Conservation (phyloP, 2,113 vertebrate species). For the Scolopax mira region DNA sequence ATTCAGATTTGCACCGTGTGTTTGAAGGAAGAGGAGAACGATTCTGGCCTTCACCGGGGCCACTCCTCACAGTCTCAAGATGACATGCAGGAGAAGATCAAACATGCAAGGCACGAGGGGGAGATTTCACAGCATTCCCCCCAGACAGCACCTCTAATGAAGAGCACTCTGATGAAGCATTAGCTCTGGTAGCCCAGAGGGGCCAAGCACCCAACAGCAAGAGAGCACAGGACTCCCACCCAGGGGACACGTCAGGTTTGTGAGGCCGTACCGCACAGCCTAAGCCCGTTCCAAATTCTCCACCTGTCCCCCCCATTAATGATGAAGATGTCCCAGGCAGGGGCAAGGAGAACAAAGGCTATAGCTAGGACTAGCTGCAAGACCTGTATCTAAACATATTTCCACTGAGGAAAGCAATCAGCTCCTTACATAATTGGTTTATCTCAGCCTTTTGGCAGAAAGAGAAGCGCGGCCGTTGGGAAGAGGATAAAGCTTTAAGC, state of each 20-base stretch:
- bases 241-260: neutral
- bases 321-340: neutral
- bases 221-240: neutral
- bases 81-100: neutral
- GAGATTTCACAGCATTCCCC: neutral
- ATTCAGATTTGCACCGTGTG: neutral
- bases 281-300: neutral
- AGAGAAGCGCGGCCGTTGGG: neutral
- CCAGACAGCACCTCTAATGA: neutral
- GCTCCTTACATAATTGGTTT: neutral
- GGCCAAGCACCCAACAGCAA: neutral
- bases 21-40: neutral
- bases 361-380: neutral
- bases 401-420: neutral
- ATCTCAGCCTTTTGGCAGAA: conserved; percentile 1
- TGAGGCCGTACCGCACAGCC: neutral
- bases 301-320: neutral
- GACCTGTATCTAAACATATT: neutral
- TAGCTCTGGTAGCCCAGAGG: neutral
- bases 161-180: neutral
- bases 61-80: neutral
- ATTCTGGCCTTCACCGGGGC: neutral
- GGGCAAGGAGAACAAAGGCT: neutral
- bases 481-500: neutral
- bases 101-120: neutral